A percentile compares a stretch with the other conserved stretches of the same genome.
Evolutionary conservation across 2,113 vertebrate species (phyloP).

Genomic region (Tonatia bakeri): DNA sequence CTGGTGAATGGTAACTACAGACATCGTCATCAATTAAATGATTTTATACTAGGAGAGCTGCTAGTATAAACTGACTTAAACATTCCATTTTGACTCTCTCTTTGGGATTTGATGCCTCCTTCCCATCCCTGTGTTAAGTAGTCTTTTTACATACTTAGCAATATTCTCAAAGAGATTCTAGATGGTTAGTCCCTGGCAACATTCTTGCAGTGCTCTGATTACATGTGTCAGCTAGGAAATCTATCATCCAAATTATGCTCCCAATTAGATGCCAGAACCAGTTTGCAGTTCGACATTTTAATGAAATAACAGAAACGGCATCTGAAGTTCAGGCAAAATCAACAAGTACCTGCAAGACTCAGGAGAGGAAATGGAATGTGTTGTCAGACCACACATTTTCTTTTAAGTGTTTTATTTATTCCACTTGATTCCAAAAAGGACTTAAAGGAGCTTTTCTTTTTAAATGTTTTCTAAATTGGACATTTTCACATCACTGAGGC

Average conservation of each 20-base stretch:
- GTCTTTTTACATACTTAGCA: background rate
- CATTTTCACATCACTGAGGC: conserved; percentile 23
- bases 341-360: conserved; percentile 35
- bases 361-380: background rate
- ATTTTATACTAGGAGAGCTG: background rate
- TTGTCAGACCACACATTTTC: background rate
- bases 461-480: conserved; percentile 59
- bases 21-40: background rate
- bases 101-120: background rate
- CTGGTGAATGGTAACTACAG: background rate
- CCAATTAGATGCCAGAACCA: conserved; percentile 55
- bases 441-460: conserved; percentile 35
- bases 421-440: conserved; percentile 34
- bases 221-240: conserved; percentile 25
- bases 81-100: background rate
- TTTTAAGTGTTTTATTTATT: conserved; percentile 9
- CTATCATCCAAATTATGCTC: conserved; percentile 29
- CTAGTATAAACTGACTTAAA: background rate
- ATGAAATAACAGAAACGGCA: conserved; percentile 60
- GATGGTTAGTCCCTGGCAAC: background rate
- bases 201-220: background rate
- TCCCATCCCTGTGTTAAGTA: background rate
- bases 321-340: conserved; percentile 33
- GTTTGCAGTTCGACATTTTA: conserved; percentile 61
- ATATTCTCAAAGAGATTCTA: background rate